phyloP scores from a whole-genome alignment of 2,888 invertebrate genomes.

The Orthonychiurus folsomi region DNA sequence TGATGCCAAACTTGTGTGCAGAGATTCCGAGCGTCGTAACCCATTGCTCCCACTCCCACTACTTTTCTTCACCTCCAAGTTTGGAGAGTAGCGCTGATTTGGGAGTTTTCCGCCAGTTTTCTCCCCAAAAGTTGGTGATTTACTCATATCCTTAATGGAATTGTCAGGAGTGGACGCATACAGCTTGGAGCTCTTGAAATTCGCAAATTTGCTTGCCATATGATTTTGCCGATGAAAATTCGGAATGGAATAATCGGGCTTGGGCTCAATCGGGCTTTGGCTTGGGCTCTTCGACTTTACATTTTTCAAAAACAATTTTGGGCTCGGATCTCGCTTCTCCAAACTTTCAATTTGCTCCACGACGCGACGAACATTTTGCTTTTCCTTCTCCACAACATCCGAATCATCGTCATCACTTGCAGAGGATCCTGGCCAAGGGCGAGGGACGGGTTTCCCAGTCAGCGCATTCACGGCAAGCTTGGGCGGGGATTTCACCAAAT shows the following conservation, averaged over 20 bases:
- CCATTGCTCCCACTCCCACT: slow-evolving; percentile 16
- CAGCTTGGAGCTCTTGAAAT: slow-evolving; percentile 36
- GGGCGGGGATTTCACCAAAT: slow-evolving; percentile 33
- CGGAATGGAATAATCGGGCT: slow-evolving; percentile 34
- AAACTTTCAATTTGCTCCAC: slow-evolving; percentile 36
- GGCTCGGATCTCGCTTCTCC: slow-evolving; percentile 15
- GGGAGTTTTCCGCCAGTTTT: slow-evolving; percentile 14
- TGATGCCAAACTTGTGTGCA: slow-evolving; percentile 31
- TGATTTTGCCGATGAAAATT: slow-evolving; percentile 37
- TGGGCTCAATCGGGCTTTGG: slow-evolving; percentile 24
- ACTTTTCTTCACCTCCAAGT: slow-evolving; percentile 11
- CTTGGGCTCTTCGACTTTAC: slow-evolving; percentile 5
- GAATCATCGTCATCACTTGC: slow-evolving; percentile 28
- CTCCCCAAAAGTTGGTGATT: slow-evolving; percentile 18
- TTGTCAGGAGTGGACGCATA: slow-evolving; percentile 28
- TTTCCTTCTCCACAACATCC: slow-evolving; percentile 23
- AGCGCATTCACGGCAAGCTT: slow-evolving; percentile 9
- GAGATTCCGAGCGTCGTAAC: slow-evolving; percentile 29
- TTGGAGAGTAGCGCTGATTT: slow-evolving; percentile 24
- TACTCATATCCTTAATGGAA: slow-evolving; percentile 20
- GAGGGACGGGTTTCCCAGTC: slow-evolving; percentile 11
- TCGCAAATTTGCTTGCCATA: slow-evolving; percentile 39
- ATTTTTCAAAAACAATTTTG: slow-evolving; percentile 28
- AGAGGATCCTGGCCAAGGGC: slow-evolving; percentile 31
- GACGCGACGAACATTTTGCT: slow-evolving; percentile 27